phyloP scores from a whole-genome alignment of 2,113 vertebrate species.

The Parotia lawesii region DNA sequence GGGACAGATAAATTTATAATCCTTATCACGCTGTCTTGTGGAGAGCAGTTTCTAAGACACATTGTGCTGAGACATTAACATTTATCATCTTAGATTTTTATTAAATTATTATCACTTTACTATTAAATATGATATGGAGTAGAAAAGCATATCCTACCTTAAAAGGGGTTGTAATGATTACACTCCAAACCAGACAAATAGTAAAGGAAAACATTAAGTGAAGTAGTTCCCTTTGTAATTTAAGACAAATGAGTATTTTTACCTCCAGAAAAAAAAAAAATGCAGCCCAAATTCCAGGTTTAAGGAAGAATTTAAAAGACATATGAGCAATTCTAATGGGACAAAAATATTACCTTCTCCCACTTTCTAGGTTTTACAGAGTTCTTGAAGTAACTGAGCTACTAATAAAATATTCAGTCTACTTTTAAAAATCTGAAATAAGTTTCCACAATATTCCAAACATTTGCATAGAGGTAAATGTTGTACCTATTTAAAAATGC shows the following conservation, averaged over 20 bases:
- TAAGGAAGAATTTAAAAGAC: background rate
- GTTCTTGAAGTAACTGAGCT: background rate
- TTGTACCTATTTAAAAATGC: background rate
- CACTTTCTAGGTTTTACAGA: background rate
- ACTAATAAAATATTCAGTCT: background rate
- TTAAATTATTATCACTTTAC: conserved; percentile 7
- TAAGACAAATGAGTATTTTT: background rate
- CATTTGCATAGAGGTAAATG: background rate
- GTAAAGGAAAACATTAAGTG: background rate
- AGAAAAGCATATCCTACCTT: background rate
- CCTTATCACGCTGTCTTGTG: background rate
- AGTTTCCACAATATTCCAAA: background rate
- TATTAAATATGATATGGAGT: background rate
- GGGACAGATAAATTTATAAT: background rate
- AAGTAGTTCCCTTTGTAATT: background rate
- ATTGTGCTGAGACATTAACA: background rate
- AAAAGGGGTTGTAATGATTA: background rate
- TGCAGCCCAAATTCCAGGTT: background rate
- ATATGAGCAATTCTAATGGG: background rate
- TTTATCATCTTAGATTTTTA: conserved; percentile 7
- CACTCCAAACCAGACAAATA: background rate
- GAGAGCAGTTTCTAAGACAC: conserved; percentile 3
- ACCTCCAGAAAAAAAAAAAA: conserved; percentile 8
- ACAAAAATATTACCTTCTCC: background rate
- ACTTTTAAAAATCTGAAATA: background rate